A percentile compares a stretch with the other conserved stretches of the same genome.
Conservation (phyloP, 2,797 vertebrate genomes). For the Phrynocephalus forsythii region DNA sequence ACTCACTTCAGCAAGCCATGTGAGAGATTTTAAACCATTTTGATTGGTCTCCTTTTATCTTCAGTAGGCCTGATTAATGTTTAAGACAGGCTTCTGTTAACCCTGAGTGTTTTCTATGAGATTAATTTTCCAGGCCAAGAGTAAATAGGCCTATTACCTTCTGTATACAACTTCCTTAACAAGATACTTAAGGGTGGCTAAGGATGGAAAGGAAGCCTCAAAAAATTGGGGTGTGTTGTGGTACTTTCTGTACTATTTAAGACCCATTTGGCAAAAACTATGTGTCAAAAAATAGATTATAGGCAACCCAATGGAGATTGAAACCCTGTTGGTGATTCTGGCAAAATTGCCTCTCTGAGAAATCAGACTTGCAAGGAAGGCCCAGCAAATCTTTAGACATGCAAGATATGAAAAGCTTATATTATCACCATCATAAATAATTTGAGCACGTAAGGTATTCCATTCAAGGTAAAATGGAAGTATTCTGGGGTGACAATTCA, state of each 20-base stretch:
- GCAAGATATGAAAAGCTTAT: no score
- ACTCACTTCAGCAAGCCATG: neutral
- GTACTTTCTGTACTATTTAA: neutral
- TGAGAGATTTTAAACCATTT: neutral
- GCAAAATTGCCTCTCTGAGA: no score
- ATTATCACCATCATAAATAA: no score
- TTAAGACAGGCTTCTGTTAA: conserved; percentile 34
- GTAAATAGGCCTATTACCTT: conserved; percentile 39
- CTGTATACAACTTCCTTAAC: neutral
- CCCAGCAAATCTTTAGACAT: no score
- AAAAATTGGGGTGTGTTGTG: neutral
- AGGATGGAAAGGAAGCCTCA: conserved; percentile 14
- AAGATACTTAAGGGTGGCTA: neutral
- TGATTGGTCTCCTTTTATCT: conserved; percentile 6
- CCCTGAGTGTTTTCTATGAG: neutral
- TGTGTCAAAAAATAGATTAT: no score
- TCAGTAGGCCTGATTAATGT: conserved; percentile 8
- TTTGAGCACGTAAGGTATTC: neutral
- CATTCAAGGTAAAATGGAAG: neutral
- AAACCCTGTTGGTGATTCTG: no score
- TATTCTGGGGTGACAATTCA: neutral
- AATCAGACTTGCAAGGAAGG: no score
- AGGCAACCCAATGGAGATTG: no score
- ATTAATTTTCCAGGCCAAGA: conserved; percentile 50
- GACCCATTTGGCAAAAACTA: neutral